phyloP scores from a whole-genome alignment of 2,113 vertebrate genomes.

The Notothenia rossii region DNA sequence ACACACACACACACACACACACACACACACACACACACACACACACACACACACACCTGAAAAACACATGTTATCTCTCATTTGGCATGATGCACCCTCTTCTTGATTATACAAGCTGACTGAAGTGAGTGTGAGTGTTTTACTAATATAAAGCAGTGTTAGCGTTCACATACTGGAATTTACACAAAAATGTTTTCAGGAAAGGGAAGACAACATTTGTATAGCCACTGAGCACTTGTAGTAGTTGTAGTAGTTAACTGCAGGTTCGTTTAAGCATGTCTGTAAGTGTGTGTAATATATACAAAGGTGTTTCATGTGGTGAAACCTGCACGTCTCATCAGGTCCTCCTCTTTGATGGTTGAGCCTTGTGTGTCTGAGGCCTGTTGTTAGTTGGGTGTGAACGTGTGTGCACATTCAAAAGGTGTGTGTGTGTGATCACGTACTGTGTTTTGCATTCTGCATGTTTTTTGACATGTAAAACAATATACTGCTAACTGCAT shows the following conservation, averaged over 20 bases:
- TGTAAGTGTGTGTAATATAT: not conserved
- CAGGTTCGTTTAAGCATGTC: not conserved
- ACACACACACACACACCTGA: constrained; percentile 21
- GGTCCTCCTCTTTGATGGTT: not conserved
- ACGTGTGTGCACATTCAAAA: not conserved
- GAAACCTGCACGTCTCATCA: constrained; percentile 13
- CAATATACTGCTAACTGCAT: not conserved
- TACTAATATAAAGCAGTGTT: not conserved
- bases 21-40: constrained; percentile 32
- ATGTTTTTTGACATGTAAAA: not conserved
- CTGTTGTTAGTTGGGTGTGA: not conserved
- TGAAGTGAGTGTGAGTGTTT: constrained; percentile 1
- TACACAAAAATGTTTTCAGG: not conserved
- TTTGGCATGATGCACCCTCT: not conserved
- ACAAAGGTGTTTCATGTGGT: not conserved
- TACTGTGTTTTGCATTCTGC: constrained; percentile 6
- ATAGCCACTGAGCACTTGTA: not conserved
- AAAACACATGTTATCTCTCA: constrained; percentile 14
- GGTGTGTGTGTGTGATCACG: not conserved
- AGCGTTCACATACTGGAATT: not conserved
- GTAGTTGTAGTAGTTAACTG: not conserved
- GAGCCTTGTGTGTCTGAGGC: constrained; percentile 5
- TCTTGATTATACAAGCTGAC: not conserved
- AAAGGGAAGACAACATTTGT: not conserved
- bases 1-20: constrained; percentile 29